Conservation (phyloP, 2,113 vertebrate genomes). For the Thalassarche chlororhynchos region DNA sequence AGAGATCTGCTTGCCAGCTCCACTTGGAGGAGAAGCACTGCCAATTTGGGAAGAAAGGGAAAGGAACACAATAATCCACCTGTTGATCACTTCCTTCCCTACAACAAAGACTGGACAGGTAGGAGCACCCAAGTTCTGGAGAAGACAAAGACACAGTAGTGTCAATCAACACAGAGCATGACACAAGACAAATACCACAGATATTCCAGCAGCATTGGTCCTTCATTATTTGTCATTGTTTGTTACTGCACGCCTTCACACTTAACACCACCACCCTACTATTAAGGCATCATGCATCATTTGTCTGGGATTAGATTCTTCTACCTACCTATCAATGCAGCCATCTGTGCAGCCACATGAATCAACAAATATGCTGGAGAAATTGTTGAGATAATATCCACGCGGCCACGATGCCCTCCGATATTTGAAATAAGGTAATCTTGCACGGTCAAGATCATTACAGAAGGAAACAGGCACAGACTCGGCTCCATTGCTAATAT, state of each 20-base stretch:
- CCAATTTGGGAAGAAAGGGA: neutral
- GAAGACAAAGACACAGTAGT: neutral
- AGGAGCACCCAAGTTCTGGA: neutral
- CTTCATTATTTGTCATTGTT: neutral
- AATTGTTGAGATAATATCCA: constrained; percentile 83
- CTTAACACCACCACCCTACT: neutral
- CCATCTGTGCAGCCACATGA: constrained; percentile 90
- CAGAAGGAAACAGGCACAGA: constrained; percentile 84
- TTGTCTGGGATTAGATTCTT: neutral
- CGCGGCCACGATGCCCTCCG: constrained; percentile 88
- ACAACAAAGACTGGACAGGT: neutral
- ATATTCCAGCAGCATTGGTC: accelerated
- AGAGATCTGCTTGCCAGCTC: neutral
- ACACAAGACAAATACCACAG: neutral
- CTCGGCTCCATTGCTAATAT: constrained; percentile 88
- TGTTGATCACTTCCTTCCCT: neutral
- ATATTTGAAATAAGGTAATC: constrained; percentile 86
- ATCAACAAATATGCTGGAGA: constrained; percentile 73
- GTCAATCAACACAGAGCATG: neutral
- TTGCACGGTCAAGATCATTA: constrained; percentile 65
- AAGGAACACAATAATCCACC: neutral
- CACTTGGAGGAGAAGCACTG: neutral
- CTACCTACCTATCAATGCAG: constrained; percentile 77
- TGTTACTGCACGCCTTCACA: accelerated
- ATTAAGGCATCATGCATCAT: accelerated